A percentile compares a stretch with the other conserved stretches of the same genome.
Evolutionary conservation across 2,888 invertebrate genomes (phyloP).

Genomic region (Netelia fuscicornis): DNA sequence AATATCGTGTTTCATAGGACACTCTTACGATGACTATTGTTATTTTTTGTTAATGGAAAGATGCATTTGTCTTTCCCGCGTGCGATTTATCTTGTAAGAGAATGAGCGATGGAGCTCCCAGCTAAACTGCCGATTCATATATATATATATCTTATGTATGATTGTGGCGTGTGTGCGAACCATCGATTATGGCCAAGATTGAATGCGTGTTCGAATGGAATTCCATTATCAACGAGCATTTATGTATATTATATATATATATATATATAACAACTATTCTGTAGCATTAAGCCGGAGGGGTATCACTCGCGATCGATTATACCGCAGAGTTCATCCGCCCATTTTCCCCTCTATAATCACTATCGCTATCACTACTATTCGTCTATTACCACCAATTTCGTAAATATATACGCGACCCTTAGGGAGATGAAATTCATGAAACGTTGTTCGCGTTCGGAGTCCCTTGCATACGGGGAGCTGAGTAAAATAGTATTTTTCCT

Average conservation of each 20-base stretch:
- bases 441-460: neutral
- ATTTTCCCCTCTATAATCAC: constrained; percentile 35
- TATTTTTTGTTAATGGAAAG: neutral
- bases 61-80: constrained; percentile 15
- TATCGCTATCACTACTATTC: constrained; percentile 17
- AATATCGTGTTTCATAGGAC: neutral
- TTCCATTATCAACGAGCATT: constrained; percentile 60
- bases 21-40: constrained; percentile 8
- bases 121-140: constrained; percentile 23
- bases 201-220: constrained; percentile 64
- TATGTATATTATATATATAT: constrained; percentile 21
- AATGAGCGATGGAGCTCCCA: constrained; percentile 9
- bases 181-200: constrained; percentile 54
- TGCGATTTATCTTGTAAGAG: constrained; percentile 18
- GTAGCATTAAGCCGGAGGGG: constrained; percentile 47
- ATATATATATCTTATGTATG: constrained; percentile 42
- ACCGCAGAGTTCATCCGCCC: constrained; percentile 67
- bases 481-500: neutral
- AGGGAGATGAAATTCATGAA: neutral
- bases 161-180: constrained; percentile 52
- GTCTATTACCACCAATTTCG: neutral
- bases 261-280: constrained; percentile 8
- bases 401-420: neutral
- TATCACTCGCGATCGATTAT: constrained; percentile 61
- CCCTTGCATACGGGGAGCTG: neutral